A percentile compares a stretch with the other conserved stretches of the same genome.
Evolutionary conservation across 2,888 invertebrate genomes (phyloP).

Genomic region (Polydrusus cervinus): DNA sequence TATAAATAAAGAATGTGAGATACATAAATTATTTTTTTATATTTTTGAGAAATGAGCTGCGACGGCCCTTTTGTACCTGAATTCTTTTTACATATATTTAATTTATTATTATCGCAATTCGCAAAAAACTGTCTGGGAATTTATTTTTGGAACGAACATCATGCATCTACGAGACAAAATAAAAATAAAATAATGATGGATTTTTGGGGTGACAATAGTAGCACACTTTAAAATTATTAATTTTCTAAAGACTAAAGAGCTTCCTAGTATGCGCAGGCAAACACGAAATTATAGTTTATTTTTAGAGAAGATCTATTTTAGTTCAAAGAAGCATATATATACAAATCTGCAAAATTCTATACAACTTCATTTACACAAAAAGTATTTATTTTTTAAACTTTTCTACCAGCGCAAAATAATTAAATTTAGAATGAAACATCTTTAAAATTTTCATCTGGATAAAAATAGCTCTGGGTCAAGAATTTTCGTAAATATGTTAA

Average conservation of each 20-base stretch:
- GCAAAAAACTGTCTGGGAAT: background rate
- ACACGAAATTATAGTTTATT: slow-evolving; percentile 62
- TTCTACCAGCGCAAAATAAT: slow-evolving; percentile 26
- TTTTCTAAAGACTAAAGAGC: slow-evolving; percentile 57
- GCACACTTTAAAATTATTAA: background rate
- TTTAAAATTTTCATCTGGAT: slow-evolving; percentile 10
- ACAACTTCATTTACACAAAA: slow-evolving; percentile 33
- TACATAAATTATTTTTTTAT: background rate
- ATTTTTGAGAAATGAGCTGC: background rate
- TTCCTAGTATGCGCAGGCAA: slow-evolving; percentile 63
- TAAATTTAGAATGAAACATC: slow-evolving; percentile 32
- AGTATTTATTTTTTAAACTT: slow-evolving; percentile 37
- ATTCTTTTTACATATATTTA: no score
- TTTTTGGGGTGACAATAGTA: slow-evolving; percentile 1
- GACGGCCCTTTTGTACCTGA: background rate
- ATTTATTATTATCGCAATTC: background rate
- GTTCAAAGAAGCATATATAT: slow-evolving; percentile 62
- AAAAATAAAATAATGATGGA: slow-evolving; percentile 3
- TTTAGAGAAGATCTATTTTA: slow-evolving; percentile 63
- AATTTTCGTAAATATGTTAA: slow-evolving; percentile 17
- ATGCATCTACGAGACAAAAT: background rate
- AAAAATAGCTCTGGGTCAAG: slow-evolving; percentile 25
- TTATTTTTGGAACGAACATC: slow-evolving; percentile 1
- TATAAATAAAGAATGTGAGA: background rate
- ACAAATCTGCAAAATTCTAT: slow-evolving; percentile 62